phyloP scores from a whole-genome alignment of 2,113 vertebrate species.

The Microtus richardsoni region DNA sequence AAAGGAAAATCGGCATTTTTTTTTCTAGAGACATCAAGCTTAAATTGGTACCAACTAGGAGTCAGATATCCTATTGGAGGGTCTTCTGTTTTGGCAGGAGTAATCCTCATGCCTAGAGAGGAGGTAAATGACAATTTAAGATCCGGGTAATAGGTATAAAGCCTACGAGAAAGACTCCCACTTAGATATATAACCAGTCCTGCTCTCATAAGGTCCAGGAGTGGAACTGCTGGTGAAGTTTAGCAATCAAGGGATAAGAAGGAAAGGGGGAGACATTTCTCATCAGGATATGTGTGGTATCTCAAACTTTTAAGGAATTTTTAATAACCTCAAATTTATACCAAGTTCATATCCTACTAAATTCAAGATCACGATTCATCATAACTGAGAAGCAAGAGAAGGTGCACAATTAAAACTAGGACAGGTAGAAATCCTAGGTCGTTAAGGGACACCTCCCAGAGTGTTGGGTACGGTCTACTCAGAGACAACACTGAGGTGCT shows the following conservation, averaged over 20 bases:
- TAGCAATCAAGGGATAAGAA: not conserved
- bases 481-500: not conserved
- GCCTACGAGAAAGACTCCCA: not conserved
- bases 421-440: not conserved
- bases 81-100: not conserved
- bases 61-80: not conserved
- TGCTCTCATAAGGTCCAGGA: not conserved
- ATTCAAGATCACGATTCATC: not conserved
- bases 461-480: no score
- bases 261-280: not conserved
- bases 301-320: not conserved
- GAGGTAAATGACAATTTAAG: no score
- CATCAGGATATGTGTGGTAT: not conserved
- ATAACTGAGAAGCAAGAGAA: not conserved
- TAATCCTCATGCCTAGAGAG: not conserved
- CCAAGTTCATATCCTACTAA: not conserved
- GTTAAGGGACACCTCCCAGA: no score
- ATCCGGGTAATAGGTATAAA: not conserved
- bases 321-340: not conserved
- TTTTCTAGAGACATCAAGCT: not conserved
- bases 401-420: not conserved
- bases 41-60: not conserved
- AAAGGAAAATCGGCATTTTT: not conserved
- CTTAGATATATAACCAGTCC: not conserved
- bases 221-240: not conserved